Evolutionary conservation across 2,888 invertebrate genomes (phyloP).

Genomic region (Standfussiana lucernea): DNA sequence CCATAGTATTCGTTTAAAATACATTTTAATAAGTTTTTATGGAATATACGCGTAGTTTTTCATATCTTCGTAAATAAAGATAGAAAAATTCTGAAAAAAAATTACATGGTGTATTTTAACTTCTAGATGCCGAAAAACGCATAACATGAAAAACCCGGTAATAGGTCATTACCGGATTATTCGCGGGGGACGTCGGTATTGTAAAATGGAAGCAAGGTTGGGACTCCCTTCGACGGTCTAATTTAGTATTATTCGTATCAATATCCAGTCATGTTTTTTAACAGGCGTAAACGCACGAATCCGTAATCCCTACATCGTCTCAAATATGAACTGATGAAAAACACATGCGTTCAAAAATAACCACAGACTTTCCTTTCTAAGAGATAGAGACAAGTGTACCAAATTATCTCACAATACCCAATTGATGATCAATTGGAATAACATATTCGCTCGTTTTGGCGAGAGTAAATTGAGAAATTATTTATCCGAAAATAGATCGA

Average conservation of each 20-base stretch:
- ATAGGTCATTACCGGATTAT: too few relatives aligned
- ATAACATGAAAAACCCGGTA: too few relatives aligned
- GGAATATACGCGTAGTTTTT: too few relatives aligned
- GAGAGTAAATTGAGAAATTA: constrained; percentile 52
- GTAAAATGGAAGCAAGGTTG: constrained; percentile 23
- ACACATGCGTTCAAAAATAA: constrained; percentile 38
- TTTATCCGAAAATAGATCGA: constrained; percentile 61
- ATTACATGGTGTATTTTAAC: too few relatives aligned
- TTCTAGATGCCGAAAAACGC: too few relatives aligned
- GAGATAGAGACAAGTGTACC: constrained; percentile 44
- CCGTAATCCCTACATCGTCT: not conserved
- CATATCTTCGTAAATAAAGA: too few relatives aligned
- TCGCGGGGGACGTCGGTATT: too few relatives aligned
- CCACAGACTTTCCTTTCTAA: constrained; percentile 31
- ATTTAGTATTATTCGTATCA: constrained; percentile 33
- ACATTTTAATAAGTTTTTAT: too few relatives aligned
- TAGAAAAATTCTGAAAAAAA: too few relatives aligned
- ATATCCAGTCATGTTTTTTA: constrained; percentile 40
- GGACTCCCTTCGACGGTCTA: constrained; percentile 21
- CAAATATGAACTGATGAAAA: constrained; percentile 17
- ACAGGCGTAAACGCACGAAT: not conserved
- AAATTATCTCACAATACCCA: constrained; percentile 59
- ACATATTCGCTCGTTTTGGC: constrained; percentile 49
- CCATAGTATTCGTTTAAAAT: too few relatives aligned
- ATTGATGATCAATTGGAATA: constrained; percentile 61